Conservation (phyloP, 2,888 invertebrate species). For the Drosophila maculinotata region DNA sequence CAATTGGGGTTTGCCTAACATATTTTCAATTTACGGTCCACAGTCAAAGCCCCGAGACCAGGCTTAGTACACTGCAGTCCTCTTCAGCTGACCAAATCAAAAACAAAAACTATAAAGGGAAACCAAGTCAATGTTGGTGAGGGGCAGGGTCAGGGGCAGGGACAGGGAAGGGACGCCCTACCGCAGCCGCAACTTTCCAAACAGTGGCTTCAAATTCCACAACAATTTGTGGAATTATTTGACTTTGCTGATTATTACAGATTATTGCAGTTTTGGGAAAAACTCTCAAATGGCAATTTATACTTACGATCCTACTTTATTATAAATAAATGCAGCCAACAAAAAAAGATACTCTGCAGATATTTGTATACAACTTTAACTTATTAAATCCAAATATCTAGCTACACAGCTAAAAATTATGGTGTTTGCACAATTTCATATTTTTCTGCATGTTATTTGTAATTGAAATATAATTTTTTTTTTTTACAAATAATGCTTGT, state of each 20-base stretch:
- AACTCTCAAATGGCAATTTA: too few relatives aligned
- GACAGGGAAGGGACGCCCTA: neutral
- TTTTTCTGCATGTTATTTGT: too few relatives aligned
- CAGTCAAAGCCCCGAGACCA: constrained; percentile 7
- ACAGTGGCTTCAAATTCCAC: constrained; percentile 13
- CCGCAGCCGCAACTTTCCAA: constrained; percentile 14
- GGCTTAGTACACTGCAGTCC: constrained; percentile 23
- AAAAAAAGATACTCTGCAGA: too few relatives aligned
- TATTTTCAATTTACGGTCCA: constrained; percentile 59
- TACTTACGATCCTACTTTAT: too few relatives aligned
- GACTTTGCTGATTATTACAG: constrained; percentile 4
- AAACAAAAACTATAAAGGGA: constrained; percentile 24
- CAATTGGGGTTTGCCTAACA: constrained; percentile 48
- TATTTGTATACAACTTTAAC: too few relatives aligned
- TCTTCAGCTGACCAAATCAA: constrained; percentile 17
- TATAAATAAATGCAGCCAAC: too few relatives aligned
- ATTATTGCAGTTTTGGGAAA: neutral
- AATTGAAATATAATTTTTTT: too few relatives aligned
- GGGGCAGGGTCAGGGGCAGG: neutral
- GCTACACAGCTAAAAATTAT: too few relatives aligned
- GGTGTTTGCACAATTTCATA: too few relatives aligned
- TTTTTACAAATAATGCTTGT: too few relatives aligned
- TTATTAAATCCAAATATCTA: too few relatives aligned
- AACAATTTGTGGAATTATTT: constrained; percentile 9
- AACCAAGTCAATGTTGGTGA: constrained; percentile 19